Conservation (phyloP, 2,797 vertebrate genomes). For the Sebastiscus tertius region DNA sequence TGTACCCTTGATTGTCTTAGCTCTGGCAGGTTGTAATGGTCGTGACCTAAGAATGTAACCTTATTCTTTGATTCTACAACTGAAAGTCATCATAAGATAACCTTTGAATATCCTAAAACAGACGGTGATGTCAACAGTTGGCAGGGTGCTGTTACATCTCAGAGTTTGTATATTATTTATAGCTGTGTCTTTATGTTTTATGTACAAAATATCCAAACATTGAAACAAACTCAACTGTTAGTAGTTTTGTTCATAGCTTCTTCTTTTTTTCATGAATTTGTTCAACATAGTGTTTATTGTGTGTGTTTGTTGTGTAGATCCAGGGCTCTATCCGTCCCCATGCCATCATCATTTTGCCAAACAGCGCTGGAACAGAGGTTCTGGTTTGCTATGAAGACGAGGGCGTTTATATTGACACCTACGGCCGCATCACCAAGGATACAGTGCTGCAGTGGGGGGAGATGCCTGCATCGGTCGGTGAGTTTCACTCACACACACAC, state of each 20-base stretch:
- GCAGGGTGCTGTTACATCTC: background rate
- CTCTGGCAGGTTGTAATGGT: background rate
- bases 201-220: background rate
- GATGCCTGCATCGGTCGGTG: conserved; percentile 93
- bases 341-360: conserved; percentile 94
- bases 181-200: background rate
- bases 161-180: background rate
- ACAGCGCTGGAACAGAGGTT: conserved; percentile 91
- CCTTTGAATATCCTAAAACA: background rate
- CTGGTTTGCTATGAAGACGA: conserved; percentile 95
- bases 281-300: background rate
- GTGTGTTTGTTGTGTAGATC: conserved; percentile 76
- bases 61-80: background rate
- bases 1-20: background rate
- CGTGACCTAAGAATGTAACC: background rate
- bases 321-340: conserved; percentile 90
- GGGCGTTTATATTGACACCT: conserved; percentile 92
- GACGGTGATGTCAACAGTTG: background rate
- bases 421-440: conserved; percentile 94
- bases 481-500: conserved; percentile 32
- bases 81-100: background rate
- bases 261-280: background rate
- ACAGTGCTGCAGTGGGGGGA: conserved; percentile 95
- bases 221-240: background rate
- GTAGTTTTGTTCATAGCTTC: background rate